Percentiles rank a stretch among this genome's conserved stretches.
Conservation (phyloP, 2,888 invertebrate genomes). For the Nemoura dubitans region DNA sequence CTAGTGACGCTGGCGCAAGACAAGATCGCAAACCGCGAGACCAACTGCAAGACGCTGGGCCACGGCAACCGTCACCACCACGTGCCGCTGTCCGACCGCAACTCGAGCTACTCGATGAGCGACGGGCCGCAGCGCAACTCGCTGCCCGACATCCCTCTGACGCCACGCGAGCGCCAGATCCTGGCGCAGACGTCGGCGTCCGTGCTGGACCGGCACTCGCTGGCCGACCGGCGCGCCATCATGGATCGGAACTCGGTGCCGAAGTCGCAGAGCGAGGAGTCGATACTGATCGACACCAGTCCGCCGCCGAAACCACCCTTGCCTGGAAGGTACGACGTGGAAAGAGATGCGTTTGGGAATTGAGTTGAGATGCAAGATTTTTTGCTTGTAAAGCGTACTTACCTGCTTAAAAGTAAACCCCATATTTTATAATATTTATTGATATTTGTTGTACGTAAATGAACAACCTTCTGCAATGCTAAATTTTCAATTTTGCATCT, state of each 20-base stretch:
- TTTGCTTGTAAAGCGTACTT: too few species aligned
- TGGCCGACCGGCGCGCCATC: background rate
- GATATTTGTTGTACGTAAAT: too few species aligned
- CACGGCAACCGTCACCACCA: constrained; percentile 48
- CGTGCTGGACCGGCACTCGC: constrained; percentile 42
- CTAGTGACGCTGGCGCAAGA: constrained; percentile 82
- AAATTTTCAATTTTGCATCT: too few species aligned
- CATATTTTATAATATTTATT: too few species aligned
- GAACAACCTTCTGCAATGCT: too few species aligned
- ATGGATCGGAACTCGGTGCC: constrained; percentile 66
- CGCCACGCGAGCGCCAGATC: constrained; percentile 78
- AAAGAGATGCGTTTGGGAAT: background rate
- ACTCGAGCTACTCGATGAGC: constrained; percentile 48
- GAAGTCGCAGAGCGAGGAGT: constrained; percentile 86
- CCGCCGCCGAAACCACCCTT: constrained; percentile 91
- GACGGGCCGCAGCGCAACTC: constrained; percentile 70
- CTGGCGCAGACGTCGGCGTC: constrained; percentile 66
- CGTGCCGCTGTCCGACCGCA: constrained; percentile 49
- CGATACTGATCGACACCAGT: constrained; percentile 75
- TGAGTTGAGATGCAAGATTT: background rate
- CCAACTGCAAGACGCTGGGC: constrained; percentile 55
- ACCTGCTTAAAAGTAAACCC: too few species aligned
- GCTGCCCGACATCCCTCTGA: constrained; percentile 82
- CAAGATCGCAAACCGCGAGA: constrained; percentile 74
- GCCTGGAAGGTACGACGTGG: constrained; percentile 71